phyloP scores from a whole-genome alignment of 1,140 invertebrate genomes.

The Euschistus heros region DNA sequence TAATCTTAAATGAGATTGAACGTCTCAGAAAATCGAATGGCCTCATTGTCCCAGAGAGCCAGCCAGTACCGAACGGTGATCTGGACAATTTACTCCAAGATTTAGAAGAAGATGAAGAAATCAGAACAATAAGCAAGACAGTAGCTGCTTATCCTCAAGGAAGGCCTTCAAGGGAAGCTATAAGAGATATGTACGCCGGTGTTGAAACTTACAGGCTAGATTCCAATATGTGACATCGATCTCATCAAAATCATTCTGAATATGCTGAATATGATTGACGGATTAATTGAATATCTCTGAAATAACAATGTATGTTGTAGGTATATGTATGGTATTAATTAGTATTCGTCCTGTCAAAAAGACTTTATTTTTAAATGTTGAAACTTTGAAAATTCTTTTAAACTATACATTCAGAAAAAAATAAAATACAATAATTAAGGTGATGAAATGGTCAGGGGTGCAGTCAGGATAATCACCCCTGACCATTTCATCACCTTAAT shows the following conservation, averaged over 20 bases:
- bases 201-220: slow-evolving; percentile 32
- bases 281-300: too few relatives aligned
- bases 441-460: too few relatives aligned
- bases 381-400: too few relatives aligned
- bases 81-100: slow-evolving; percentile 28
- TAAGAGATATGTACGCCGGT: slow-evolving; percentile 35
- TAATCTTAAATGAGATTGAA: slow-evolving; percentile 52
- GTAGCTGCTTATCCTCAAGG: slow-evolving; percentile 22
- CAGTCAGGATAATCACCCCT: too few relatives aligned
- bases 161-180: slow-evolving; percentile 31
- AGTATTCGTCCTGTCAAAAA: too few relatives aligned
- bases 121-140: slow-evolving; percentile 24
- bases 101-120: slow-evolving; percentile 25
- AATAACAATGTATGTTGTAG: too few relatives aligned
- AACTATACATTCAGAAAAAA: too few relatives aligned
- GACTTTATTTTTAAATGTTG: too few relatives aligned
- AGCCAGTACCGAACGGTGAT: slow-evolving; percentile 26
- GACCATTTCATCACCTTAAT: too few relatives aligned
- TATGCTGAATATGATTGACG: too few relatives aligned
- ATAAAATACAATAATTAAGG: too few relatives aligned
- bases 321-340: too few relatives aligned
- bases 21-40: slow-evolving; percentile 38
- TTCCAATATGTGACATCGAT: slow-evolving; percentile 27
- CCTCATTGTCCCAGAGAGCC: slow-evolving; percentile 26
- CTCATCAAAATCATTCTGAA: neutral